Percentiles rank a stretch among this genome's conserved stretches.
These are phyloP conservation scores for Hypomecis punctinalis DNA, from an alignment of 2,888 invertebrate genomes.

Conservation along the genomic window DNA sequence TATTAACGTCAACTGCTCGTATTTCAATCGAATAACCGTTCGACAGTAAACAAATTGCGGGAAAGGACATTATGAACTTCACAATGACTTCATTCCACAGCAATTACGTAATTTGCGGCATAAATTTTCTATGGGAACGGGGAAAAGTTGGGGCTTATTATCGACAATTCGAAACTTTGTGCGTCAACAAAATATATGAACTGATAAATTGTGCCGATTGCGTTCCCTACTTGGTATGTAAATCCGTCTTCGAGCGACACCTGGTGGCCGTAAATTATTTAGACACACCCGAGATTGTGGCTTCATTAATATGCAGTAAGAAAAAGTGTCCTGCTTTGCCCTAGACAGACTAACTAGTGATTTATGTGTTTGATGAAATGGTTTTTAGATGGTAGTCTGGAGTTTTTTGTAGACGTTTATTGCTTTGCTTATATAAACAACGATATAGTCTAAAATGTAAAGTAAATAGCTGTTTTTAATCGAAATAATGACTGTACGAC, in stretches of 20 bases:
- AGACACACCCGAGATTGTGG: constrained; percentile 75
- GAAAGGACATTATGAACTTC: constrained; percentile 27
- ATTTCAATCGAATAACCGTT: constrained; percentile 20
- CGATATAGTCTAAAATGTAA: too few relatives aligned
- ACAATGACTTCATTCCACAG: constrained; percentile 32
- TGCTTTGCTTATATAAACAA: too few relatives aligned
- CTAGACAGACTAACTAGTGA: constrained; percentile 11
- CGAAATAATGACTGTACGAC: too few relatives aligned
- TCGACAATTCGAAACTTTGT: constrained; percentile 61
- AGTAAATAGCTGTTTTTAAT: too few relatives aligned
- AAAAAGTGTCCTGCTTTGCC: constrained; percentile 60
- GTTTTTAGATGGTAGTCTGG: neutral
- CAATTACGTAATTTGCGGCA: constrained; percentile 47
- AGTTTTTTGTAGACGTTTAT: neutral
- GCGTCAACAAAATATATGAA: constrained; percentile 61
- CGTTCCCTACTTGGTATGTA: constrained; percentile 61
- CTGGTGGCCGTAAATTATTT: constrained; percentile 78
- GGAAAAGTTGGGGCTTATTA: constrained; percentile 47
- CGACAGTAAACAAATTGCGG: constrained; percentile 22
- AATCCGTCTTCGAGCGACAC: constrained; percentile 73
- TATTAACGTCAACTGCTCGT: constrained; percentile 7
- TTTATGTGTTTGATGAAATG: constrained; percentile 18
- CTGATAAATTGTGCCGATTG: constrained; percentile 62
- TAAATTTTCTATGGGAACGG: constrained; percentile 40
- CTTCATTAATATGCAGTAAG: constrained; percentile 76